phyloP scores from a whole-genome alignment of 2,113 vertebrate species.

The Perognathus longimembris region DNA sequence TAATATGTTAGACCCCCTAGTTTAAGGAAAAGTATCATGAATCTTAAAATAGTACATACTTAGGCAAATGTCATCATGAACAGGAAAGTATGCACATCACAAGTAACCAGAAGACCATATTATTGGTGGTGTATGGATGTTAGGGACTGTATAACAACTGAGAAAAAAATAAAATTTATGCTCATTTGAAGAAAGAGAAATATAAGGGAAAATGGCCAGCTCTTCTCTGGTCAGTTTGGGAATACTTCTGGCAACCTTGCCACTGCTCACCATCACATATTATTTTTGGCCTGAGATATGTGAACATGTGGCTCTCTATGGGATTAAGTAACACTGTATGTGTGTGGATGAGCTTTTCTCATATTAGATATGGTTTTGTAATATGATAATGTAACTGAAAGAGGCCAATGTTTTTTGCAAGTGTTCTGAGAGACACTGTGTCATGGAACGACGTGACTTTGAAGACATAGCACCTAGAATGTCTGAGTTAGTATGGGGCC shows the following conservation, averaged over 20 bases:
- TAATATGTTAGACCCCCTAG: neutral
- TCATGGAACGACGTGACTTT: conserved; percentile 68
- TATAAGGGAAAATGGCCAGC: conserved; percentile 6
- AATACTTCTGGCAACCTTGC: conserved; percentile 45
- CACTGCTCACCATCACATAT: conserved; percentile 48
- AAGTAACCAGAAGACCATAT: neutral
- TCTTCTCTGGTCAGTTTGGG: conserved; percentile 48
- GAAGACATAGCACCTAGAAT: conserved; percentile 52
- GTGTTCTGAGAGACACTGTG: conserved; percentile 66
- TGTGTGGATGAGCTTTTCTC: conserved; percentile 69
- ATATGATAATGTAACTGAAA: conserved; percentile 69
- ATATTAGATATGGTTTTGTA: conserved; percentile 72
- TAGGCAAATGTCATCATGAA: conserved; percentile 4
- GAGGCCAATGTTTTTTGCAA: conserved; percentile 65
- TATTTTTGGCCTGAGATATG: conserved; percentile 68
- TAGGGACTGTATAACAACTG: neutral
- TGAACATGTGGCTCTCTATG: conserved; percentile 64
- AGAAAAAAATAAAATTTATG: conserved; percentile 1
- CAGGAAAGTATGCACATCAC: neutral
- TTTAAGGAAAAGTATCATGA: conserved; percentile 4
- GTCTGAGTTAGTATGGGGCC: neutral
- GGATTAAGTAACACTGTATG: conserved; percentile 30
- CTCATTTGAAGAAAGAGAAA: neutral
- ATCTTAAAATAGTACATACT: neutral
- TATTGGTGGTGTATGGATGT: neutral